Conservation (phyloP, 2,888 invertebrate genomes). For the Campopleginae sp. region DNA sequence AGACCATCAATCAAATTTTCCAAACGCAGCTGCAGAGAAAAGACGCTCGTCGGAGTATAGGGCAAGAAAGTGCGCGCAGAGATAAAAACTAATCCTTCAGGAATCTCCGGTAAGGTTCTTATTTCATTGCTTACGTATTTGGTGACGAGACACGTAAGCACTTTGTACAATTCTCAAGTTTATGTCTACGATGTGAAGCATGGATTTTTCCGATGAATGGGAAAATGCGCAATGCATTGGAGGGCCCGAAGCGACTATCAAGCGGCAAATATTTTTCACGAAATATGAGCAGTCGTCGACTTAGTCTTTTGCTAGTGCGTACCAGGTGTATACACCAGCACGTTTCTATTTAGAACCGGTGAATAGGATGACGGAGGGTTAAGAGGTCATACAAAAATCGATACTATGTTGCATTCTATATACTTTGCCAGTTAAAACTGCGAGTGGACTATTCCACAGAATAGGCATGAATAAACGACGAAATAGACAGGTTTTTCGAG, state of each 20-base stretch:
- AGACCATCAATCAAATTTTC: constrained; percentile 37
- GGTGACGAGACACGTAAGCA: constrained; percentile 28
- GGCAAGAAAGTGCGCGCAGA: constrained; percentile 25
- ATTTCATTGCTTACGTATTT: constrained; percentile 42
- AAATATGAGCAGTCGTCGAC: constrained; percentile 67
- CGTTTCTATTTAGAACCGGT: constrained; percentile 37
- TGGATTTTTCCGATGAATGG: constrained; percentile 31
- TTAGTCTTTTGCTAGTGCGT: neutral
- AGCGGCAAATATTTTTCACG: constrained; percentile 68
- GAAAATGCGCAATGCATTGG: constrained; percentile 59
- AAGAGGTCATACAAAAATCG: constrained; percentile 5
- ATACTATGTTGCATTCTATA: constrained; percentile 21
- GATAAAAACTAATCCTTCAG: constrained; percentile 52
- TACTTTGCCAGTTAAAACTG: constrained; percentile 3
- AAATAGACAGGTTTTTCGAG: neutral
- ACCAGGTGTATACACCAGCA: constrained; percentile 13
- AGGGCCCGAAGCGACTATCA: constrained; percentile 41
- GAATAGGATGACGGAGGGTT: constrained; percentile 42
- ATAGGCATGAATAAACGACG: neutral
- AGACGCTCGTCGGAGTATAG: constrained; percentile 6
- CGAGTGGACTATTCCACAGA: constrained; percentile 10
- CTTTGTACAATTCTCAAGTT: constrained; percentile 32
- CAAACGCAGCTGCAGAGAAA: constrained; percentile 46
- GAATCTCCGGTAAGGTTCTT: constrained; percentile 50
- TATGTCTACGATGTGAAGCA: constrained; percentile 16